Conservation (phyloP, 1,140 invertebrate species). For the Oreohelix idahoensis region DNA sequence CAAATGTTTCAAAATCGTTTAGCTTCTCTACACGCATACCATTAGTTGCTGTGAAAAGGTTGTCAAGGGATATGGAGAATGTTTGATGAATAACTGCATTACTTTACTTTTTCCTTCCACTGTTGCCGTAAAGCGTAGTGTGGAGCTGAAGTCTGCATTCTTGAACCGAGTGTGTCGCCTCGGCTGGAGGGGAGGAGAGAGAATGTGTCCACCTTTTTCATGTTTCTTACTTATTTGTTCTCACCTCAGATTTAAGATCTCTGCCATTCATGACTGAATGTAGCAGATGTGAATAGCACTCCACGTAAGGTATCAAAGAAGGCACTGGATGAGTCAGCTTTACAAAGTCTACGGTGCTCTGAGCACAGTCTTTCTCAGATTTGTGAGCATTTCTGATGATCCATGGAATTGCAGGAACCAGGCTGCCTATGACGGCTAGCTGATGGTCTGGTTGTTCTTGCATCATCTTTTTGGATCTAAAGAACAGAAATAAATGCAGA, state of each 20-base stretch:
- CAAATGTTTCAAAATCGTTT: too few relatives aligned
- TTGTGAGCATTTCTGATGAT: slow-evolving; percentile 58
- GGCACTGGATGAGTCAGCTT: slow-evolving; percentile 62
- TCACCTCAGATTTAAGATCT: slow-evolving; percentile 53
- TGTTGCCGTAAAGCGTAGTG: too few relatives aligned
- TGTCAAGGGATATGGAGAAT: too few relatives aligned
- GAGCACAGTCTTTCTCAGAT: slow-evolving; percentile 59
- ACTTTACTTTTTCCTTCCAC: too few relatives aligned
- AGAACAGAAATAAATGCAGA: slow-evolving; percentile 2
- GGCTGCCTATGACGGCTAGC: slow-evolving; percentile 58
- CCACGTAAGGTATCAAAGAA: slow-evolving; percentile 56
- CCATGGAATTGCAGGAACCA: slow-evolving; percentile 61
- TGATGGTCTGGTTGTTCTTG: slow-evolving; percentile 53
- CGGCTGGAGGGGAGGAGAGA: too few relatives aligned
- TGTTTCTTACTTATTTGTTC: background rate
- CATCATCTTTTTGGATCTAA: slow-evolving; percentile 47
- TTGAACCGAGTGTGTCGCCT: too few relatives aligned
- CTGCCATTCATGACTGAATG: slow-evolving; percentile 60
- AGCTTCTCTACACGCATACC: too few relatives aligned
- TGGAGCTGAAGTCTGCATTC: too few relatives aligned
- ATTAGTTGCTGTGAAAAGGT: too few relatives aligned
- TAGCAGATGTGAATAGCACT: slow-evolving; percentile 60
- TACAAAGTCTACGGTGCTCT: slow-evolving; percentile 57
- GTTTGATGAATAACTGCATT: too few relatives aligned
- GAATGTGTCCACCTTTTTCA: too few relatives aligned